These are phyloP conservation scores for Cheilinus undulatus DNA, from an alignment of 2,113 vertebrate genomes.

Conservation along the genomic window DNA sequence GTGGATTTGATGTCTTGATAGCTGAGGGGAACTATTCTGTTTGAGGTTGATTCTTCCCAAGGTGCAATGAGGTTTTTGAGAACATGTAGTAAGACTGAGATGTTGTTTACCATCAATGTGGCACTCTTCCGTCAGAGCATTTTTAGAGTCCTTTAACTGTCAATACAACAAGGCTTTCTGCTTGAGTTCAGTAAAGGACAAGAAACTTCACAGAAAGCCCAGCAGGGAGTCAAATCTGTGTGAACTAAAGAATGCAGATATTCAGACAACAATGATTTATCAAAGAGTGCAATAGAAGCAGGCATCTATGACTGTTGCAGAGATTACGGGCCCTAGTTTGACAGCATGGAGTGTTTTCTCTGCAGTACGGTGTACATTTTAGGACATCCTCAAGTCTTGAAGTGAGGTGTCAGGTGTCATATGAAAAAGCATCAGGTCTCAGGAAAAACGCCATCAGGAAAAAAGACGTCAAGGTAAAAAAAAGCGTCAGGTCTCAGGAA, in stretches of 20 bases:
- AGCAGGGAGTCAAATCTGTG: neutral
- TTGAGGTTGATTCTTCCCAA: slow-evolving; percentile 17
- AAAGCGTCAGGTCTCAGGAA: too few relatives aligned
- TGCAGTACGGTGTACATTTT: too few relatives aligned
- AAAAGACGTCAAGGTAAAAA: too few relatives aligned
- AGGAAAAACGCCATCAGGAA: too few relatives aligned
- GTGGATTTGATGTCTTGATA: slow-evolving; percentile 49
- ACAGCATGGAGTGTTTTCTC: too few relatives aligned
- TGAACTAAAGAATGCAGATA: slow-evolving; percentile 12
- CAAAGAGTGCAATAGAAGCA: too few relatives aligned
- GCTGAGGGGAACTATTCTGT: slow-evolving; percentile 36
- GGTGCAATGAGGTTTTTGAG: slow-evolving; percentile 3
- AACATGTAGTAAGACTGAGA: slow-evolving; percentile 19
- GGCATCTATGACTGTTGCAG: too few relatives aligned
- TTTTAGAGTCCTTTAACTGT: slow-evolving; percentile 20
- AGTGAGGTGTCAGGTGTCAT: too few relatives aligned
- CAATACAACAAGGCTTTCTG: neutral
- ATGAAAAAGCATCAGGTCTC: too few relatives aligned
- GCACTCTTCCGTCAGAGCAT: slow-evolving; percentile 9
- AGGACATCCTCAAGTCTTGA: too few relatives aligned
- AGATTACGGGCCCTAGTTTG: too few relatives aligned
- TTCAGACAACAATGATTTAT: too few relatives aligned
- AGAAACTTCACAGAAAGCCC: slow-evolving; percentile 6
- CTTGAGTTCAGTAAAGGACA: slow-evolving; percentile 22
- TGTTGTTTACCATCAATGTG: slow-evolving; percentile 13